A percentile compares a stretch with the other conserved stretches of the same genome.
phyloP scores from a whole-genome alignment of 1,140 invertebrate species.

The Leptonema lineaticorne region DNA sequence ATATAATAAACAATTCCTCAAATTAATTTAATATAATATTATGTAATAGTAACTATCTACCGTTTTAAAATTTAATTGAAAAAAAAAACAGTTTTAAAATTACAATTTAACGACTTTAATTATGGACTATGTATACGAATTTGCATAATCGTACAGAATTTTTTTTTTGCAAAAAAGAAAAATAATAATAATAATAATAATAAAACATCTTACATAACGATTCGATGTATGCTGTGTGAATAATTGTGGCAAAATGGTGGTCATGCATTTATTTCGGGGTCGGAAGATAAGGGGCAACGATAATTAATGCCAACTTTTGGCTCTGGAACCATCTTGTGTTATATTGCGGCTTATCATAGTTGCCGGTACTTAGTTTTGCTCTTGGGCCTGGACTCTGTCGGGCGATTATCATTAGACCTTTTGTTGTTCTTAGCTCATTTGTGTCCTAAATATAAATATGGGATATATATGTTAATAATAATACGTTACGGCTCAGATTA shows the following conservation, averaged over 20 bases:
- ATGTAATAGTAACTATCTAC: no score
- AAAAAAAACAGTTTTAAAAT: no score
- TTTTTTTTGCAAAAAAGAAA: constrained; percentile 8
- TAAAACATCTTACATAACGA: not conserved
- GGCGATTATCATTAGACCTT: constrained; percentile 23
- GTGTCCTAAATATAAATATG: not conserved
- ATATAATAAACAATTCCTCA: no score
- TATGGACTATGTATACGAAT: not conserved
- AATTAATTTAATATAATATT: no score
- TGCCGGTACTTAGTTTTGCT: constrained; percentile 28
- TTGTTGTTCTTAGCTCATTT: constrained; percentile 20
- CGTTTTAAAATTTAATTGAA: no score
- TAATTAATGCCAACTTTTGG: constrained; percentile 41
- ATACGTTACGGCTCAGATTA: no score
- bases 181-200: no score
- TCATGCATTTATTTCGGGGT: constrained; percentile 34
- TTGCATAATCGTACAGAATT: not conserved
- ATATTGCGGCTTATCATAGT: constrained; percentile 37
- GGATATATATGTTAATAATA: not conserved
- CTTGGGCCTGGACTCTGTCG: not conserved
- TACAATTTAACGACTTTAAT: no score
- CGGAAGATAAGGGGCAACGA: constrained; percentile 28
- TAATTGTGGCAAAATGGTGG: constrained; percentile 26
- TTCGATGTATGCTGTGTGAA: not conserved
- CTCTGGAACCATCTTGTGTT: constrained; percentile 37